Percentiles rank a stretch among this genome's conserved stretches.
These are phyloP conservation scores for Oceanodroma tethys DNA, from an alignment of 2,113 vertebrate genomes.

Conservation along the genomic window DNA sequence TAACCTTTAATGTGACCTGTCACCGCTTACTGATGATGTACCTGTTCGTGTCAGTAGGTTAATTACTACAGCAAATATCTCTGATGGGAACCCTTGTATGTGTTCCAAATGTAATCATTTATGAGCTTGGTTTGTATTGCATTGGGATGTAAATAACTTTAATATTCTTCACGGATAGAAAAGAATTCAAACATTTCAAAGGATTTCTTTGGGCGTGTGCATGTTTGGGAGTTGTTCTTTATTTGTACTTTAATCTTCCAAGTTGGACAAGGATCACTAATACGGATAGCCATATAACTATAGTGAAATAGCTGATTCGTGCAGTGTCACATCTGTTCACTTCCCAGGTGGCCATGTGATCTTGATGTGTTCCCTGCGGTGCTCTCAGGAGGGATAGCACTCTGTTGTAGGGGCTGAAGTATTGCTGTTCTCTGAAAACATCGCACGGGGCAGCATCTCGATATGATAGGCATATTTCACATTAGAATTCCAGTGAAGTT, in stretches of 20 bases:
- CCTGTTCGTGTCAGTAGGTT: background rate
- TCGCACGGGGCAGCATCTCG: rapidly evolving
- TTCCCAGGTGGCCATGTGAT: background rate
- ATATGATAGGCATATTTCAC: background rate
- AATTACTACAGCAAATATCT: background rate
- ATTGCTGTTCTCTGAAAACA: background rate
- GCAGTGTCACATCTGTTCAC: background rate
- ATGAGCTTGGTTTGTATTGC: background rate
- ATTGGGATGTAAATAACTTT: background rate
- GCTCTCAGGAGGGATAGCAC: background rate
- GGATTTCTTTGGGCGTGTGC: background rate
- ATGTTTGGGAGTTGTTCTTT: background rate
- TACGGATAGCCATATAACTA: background rate
- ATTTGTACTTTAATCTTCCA: background rate
- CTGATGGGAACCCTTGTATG: background rate
- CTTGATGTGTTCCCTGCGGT: background rate
- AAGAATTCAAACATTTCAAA: background rate
- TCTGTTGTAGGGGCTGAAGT: background rate
- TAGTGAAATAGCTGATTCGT: background rate
- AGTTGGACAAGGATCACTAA: background rate
- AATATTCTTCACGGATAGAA: background rate
- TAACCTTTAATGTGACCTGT: background rate
- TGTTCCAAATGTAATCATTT: background rate
- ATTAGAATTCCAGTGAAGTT: background rate
- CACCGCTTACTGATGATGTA: background rate